Conservation (phyloP, 2,797 vertebrate genomes). For the Dicrostonyx torquatus region DNA sequence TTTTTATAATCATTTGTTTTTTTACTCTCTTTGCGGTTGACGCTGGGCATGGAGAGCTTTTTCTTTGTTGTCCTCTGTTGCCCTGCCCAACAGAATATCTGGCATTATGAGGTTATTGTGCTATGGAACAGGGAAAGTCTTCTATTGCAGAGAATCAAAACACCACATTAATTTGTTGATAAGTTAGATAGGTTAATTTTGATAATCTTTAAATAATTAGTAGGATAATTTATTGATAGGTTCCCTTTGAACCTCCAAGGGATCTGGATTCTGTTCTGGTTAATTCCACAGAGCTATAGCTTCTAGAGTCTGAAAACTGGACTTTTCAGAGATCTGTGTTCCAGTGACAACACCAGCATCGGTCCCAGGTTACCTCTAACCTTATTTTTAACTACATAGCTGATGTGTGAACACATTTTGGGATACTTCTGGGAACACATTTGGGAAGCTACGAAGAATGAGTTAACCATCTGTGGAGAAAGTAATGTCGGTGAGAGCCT, state of each 20-base stretch:
- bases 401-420: not conserved
- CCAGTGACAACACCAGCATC: not conserved
- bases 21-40: not conserved
- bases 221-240: not conserved
- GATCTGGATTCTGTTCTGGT: not conserved
- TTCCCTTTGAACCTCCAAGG: not conserved
- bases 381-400: not conserved
- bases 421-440: not conserved
- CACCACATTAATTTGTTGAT: not conserved
- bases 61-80: not conserved
- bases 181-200: not conserved
- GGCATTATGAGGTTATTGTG: not conserved
- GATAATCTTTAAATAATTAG: too few species aligned
- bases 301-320: not conserved
- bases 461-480: constrained; percentile 9
- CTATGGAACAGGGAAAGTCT: not conserved
- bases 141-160: not conserved
- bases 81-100: not conserved
- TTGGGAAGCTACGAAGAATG: not conserved
- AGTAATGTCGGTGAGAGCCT: not conserved
- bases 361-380: not conserved
- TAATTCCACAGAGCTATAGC: not conserved
- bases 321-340: constrained; percentile 14
- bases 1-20: not conserved
- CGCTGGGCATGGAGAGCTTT: not conserved